These are phyloP conservation scores for Actinernus sp. DNA, from an alignment of 92 coral and sea anemone genomes.

Conservation along the genomic window DNA sequence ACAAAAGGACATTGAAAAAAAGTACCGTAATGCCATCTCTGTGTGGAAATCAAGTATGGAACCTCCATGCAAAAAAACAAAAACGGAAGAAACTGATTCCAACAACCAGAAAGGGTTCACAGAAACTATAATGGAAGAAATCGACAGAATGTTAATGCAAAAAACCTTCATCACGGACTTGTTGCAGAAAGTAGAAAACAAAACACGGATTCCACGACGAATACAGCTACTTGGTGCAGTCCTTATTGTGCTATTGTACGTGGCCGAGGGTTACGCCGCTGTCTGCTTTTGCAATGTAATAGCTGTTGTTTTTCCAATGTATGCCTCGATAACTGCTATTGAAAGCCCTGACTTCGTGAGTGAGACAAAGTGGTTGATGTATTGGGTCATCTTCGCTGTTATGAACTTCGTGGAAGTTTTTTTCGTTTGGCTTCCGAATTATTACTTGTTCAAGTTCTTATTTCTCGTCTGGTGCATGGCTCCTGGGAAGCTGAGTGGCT, in stretches of 20 bases:
- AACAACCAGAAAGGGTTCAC: neutral
- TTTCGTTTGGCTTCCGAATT: conserved; percentile 90
- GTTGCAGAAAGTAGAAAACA: conserved; percentile 75
- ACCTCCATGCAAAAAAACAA: conserved; percentile 7
- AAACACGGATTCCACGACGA: conserved; percentile 73
- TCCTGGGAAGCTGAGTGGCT: conserved; percentile 85
- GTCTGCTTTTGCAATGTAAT: conserved; percentile 81
- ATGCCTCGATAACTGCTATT: conserved; percentile 89
- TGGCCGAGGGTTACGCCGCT: conserved; percentile 92
- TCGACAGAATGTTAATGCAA: conserved; percentile 52
- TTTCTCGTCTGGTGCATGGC: conserved; percentile 95
- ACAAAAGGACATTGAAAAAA: too few relatives aligned
- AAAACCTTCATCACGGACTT: conserved; percentile 70
- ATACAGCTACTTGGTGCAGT: conserved; percentile 66
- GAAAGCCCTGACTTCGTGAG: conserved; percentile 65
- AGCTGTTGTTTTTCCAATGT: conserved; percentile 80
- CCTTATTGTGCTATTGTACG: conserved; percentile 76
- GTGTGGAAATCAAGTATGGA: conserved; percentile 1
- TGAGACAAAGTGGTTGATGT: conserved; percentile 86
- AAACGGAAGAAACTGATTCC: neutral
- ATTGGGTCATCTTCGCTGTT: conserved; percentile 89
- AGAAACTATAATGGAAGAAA: conserved; percentile 25
- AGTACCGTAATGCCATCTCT: too few relatives aligned
- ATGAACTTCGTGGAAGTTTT: conserved; percentile 85
- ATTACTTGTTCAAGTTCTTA: conserved; percentile 82